Base-by-base conservation (phyloP, 2,113 vertebrate species). In the Xerus inauris region DNA sequence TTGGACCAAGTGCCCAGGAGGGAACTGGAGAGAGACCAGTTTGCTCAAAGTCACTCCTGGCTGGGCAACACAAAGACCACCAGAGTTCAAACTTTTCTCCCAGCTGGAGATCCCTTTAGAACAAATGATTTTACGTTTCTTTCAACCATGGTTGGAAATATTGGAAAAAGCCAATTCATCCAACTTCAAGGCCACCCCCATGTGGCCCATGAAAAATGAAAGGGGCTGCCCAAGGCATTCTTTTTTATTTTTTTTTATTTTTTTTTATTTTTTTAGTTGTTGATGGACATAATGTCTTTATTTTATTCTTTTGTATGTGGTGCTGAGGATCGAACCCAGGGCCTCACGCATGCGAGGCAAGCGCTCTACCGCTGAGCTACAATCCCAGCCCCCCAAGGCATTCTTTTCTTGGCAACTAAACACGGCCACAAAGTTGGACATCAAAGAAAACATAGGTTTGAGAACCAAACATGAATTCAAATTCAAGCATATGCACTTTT, bases 71-170 rank as follows among this genome's bases (percentile, higher is more conserved):
- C 32, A 89, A 73, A 67, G 26, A 95, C 24, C n/a, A 40, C 77
- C 45, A 32, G 22, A 83, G 54, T 71, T 94, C 82, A 79, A 22
- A 40, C 47, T 89, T 67, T 32, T 22, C 57, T 84, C 93, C 64
- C 32, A 57, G 49, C 47, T 40, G 80, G 77, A 81, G 84, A 97
- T 26, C 92, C 71, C 84, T 30, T 87, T 59, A 72, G 76, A 93
- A 92, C 85, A 95, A 94, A 92, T 22, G 89, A 85, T 54, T 73
- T 82, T 76, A 86, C 47, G 8, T 91, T 95, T 81, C 72, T 93
- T 92, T 92, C 71, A 92, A 87, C 14, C n/a, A 89, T 77, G 59
- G 30, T 30, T 83, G 67, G 38, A 73, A 77, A 65, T 24, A 13
- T 9, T 89, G 49, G 38, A 81, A 24, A 89, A 64, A 85, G 81